phyloP scores from a whole-genome alignment of 2,888 invertebrate genomes.

The Tachina lurida region DNA sequence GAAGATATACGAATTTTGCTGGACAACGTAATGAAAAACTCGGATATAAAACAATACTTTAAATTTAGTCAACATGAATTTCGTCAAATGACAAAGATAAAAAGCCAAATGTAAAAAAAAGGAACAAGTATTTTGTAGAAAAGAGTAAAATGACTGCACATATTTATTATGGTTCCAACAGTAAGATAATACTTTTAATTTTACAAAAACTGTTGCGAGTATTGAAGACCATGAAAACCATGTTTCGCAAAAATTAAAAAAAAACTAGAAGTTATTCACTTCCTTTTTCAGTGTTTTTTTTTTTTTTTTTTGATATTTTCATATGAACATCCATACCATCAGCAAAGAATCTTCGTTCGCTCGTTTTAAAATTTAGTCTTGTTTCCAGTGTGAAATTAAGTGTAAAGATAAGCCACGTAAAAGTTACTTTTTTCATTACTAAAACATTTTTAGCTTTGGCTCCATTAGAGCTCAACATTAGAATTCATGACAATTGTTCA shows the following conservation, averaged over 20 bases:
- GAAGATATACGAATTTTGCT: constrained; percentile 20
- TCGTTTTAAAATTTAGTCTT: constrained; percentile 32
- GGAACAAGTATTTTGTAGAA: not conserved
- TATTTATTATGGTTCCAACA: constrained; percentile 10
- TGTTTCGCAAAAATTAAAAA: not conserved
- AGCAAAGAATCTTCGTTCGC: not conserved
- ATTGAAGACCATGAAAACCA: not conserved
- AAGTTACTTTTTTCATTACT: constrained; percentile 42
- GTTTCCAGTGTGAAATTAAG: constrained; percentile 56
- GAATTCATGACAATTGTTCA: constrained; percentile 66
- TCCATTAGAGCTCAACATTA: constrained; percentile 33
- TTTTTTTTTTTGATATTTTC: not conserved
- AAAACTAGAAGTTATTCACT: constrained; percentile 2
- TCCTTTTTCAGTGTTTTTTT: not conserved
- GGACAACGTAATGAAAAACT: constrained; percentile 33
- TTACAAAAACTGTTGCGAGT: constrained; percentile 43
- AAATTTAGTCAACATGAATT: constrained; percentile 21
- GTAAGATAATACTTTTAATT: constrained; percentile 60
- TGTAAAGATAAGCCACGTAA: constrained; percentile 66
- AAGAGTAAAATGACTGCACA: not conserved
- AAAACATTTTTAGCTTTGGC: not conserved
- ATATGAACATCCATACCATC: not conserved
- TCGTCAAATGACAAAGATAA: constrained; percentile 17
- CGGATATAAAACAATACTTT: not conserved
- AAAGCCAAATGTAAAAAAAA: constrained; percentile 9